Evolutionary conservation across 2,113 vertebrate species (phyloP).

Genomic region (Myanophis thanlyinensis): DNA sequence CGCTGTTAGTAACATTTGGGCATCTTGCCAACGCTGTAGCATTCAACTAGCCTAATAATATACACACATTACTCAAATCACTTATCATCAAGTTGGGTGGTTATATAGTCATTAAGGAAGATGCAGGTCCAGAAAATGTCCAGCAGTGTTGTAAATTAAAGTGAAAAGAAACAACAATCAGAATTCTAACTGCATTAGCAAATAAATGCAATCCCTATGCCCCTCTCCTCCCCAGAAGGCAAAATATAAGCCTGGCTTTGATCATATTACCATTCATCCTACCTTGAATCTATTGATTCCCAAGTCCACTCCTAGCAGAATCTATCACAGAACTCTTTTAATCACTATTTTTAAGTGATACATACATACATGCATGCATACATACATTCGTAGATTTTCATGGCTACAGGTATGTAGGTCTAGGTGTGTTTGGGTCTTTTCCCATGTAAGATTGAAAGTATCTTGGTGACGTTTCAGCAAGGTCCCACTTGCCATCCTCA

Average conservation of each 20-base stretch:
- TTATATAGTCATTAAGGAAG: not conserved
- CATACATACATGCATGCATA: too few relatives aligned
- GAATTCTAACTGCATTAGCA: not conserved
- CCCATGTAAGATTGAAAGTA: too few relatives aligned
- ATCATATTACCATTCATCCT: not conserved
- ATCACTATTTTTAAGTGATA: too few relatives aligned
- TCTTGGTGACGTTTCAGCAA: too few relatives aligned
- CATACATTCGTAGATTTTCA: too few relatives aligned
- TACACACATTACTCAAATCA: not conserved
- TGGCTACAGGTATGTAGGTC: too few relatives aligned
- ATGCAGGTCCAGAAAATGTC: not conserved
- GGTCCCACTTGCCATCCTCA: too few relatives aligned
- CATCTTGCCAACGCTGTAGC: not conserved
- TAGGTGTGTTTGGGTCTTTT: too few relatives aligned
- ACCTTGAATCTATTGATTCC: not conserved
- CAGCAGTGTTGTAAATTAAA: not conserved
- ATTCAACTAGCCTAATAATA: not conserved
- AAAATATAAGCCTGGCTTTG: not conserved
- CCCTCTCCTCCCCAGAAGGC: too few relatives aligned
- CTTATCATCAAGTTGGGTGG: not conserved
- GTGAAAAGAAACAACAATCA: not conserved
- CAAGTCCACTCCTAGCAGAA: not conserved
- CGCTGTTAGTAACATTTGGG: not conserved
- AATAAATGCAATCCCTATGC: not conserved
- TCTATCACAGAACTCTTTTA: not conserved